Base-by-base conservation (phyloP, 2,797 vertebrate genomes). In the Falco peregrinus region DNA sequence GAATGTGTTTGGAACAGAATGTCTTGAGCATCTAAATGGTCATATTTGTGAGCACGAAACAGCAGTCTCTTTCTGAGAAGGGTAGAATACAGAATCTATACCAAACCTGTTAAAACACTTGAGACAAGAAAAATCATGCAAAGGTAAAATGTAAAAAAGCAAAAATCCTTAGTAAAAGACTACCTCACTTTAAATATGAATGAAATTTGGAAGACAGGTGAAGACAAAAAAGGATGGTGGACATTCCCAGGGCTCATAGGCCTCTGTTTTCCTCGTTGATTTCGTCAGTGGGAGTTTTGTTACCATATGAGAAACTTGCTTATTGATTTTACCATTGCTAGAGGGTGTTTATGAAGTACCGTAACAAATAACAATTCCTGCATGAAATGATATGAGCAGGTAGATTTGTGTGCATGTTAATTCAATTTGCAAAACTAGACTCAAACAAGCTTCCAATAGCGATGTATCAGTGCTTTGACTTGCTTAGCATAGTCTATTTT, bases 1-100 rank as follows among this genome's bases (percentile, higher is more conserved):
- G 13, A 76, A 84, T 22, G 39, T 65, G 84, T 76, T 91, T 87
- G 48, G 84, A 95, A 95, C 80, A 89, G 83, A 89, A 74, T 90
- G 48, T 90, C 74, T 93, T 63, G 26, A 88, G 67, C 3, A 1
- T 79, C 56, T 76, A 94, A 84, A 76, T 81, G 77, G n/a, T 90
- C n/a, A 4, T 68, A 73, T 68, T 86, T 76, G 56, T 90, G 56
- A 87, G 85, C 48, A 74, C 73, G 83, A 88, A 88, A 45, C 61
- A 54, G n/a, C 47, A 56, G 1, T 37, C 50, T 43, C 56, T 53
- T 75, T 77, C 73, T 65, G 76, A 74, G 81, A 67, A 43, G n/a
- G 28, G 35, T 37, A 39, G 48, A 82, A 76, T 54, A 71, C 25
- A 60, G 50, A 59, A 31, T 88, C 37, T 41, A 5, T 61, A 78